Base-by-base conservation (phyloP, 2,888 invertebrate species). In the Oxytorus armatus region DNA sequence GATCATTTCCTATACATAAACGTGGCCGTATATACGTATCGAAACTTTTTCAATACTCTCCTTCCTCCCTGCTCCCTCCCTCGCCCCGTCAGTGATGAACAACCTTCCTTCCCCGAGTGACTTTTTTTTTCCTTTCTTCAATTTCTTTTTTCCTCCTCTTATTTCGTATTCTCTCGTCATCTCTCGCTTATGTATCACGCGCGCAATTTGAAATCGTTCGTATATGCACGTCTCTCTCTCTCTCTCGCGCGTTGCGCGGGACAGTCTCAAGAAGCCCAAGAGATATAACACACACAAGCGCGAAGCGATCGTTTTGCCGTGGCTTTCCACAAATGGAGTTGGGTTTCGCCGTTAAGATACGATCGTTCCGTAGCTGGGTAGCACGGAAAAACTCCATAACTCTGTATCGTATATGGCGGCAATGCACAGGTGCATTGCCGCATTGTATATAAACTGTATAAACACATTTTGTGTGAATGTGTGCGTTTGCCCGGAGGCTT, bases 321-420 rank as follows among this genome's bases (percentile, higher is more conserved):
- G 81, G 73, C 85, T 88, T 77, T 89, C 91, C 91, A 88, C 86
- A 91, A 91, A 91, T 91, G 91, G 91, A 90, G 83, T 90, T 90
- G 89, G 89, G 88, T 89, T 90, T 89, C 89, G 89, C 87, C 87
- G 86, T 86, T 86, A 84, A 87, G 90, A 91, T 91, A 90, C 90
- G 88, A 91, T 90, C 90, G 88, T 87, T 82, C 81, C 73, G 81
- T 84, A 83, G 77, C 83, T 83, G 74, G 77, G 81, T 76, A 70
- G 83, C 84, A 78, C 80, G 89, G 90, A 91, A 91, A 91, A 91
- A 90, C 90, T 88, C 90, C 91, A 91, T 91, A 91, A 90, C 89
- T 90, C 79, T 86, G 88, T 84, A 86, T 88, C 90, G 87, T 90
- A 90, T 90, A 91, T 90, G 90, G 91, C 88, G 89, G 88, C 88